Base-by-base conservation (phyloP, 1,140 invertebrate genomes). In the Aphaenogaster ashmeadi region DNA sequence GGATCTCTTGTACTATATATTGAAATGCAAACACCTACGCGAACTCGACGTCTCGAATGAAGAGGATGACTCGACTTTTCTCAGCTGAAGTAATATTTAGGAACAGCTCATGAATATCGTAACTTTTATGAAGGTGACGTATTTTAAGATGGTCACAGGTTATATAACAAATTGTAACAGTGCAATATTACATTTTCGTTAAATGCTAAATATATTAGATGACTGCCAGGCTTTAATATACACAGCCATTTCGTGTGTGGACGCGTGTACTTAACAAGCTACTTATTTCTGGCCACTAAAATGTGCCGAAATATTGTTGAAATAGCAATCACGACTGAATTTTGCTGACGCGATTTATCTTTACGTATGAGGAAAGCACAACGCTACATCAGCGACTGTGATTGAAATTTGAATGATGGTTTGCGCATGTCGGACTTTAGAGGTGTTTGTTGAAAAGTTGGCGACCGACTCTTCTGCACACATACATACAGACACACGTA, bases 1-100 rank as follows among this genome's bases (percentile, higher is more conserved):
- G 52, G 84, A 87, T 89, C 74, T 89, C 77, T 83, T 77, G 88
- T 89, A 88, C 74, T 72, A 89, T 87, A 87, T 80, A 67, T 67
- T 36, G 62, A 80, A 81, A 71, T 69, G 58, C 50, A 56, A 81
- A 71, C 50, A 56, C 15, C 64, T 71, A 56, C 66, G n/a, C 38
- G 36, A 38, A 41, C 18, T 38, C 44, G 33, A 66, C 44, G 15
- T 64, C 60, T 47, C 62, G 9, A 41, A 80, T 13, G 33, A 18
- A 47, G 77, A 67, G 38, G 13, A 38, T 67, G 77, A 66, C 60
- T 80, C 58, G 77, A 47, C 77, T 47, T 18, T 2, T 66, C 44
- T 80, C 7, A 27, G n/a, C 54, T 41, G 77, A 67, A 11, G 60
- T 80, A 52, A 80, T 80, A 67, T 80, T 80, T 80, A 80, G 44